Conservation (phyloP, 2,797 vertebrate genomes). For the Fratercula arctica region DNA sequence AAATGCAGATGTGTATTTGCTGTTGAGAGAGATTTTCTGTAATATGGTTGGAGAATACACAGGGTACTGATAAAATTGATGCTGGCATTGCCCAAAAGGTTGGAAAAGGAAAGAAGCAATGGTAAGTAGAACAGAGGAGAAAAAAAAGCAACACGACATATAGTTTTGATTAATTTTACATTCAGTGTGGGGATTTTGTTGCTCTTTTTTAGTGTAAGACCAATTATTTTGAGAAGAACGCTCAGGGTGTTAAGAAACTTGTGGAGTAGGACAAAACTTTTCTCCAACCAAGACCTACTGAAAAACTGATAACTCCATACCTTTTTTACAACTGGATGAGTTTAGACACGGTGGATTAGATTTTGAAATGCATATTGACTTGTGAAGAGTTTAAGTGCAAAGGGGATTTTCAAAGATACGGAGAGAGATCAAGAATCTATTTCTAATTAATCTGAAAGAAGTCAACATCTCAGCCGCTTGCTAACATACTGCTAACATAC, state of each 20-base stretch:
- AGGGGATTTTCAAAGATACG: not conserved
- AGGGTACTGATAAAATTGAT: not conserved
- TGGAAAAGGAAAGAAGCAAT: not conserved
- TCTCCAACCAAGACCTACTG: not conserved
- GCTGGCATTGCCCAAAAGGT: not conserved
- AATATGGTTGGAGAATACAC: not conserved
- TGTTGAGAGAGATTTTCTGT: conserved; percentile 17
- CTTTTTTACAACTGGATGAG: not conserved
- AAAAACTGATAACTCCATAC: not conserved
- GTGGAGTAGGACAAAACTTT: not conserved
- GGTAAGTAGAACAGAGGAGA: not conserved
- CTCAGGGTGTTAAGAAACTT: not conserved
- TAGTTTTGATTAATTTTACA: not conserved
- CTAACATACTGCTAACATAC: not conserved
- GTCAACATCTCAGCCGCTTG: not conserved
- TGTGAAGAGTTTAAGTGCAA: not conserved
- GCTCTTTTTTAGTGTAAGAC: not conserved
- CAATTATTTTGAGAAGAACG: not conserved
- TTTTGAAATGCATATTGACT: not conserved
- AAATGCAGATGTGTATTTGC: not conserved
- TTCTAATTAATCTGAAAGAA: not conserved
- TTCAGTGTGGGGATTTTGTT: not conserved
- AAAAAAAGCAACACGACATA: not conserved
- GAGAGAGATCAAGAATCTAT: not conserved
- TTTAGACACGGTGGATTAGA: not conserved